Percentiles rank a stretch among this genome's conserved stretches.
phyloP scores from a whole-genome alignment of 2,797 vertebrate genomes.

The Loriculus beryllinus region DNA sequence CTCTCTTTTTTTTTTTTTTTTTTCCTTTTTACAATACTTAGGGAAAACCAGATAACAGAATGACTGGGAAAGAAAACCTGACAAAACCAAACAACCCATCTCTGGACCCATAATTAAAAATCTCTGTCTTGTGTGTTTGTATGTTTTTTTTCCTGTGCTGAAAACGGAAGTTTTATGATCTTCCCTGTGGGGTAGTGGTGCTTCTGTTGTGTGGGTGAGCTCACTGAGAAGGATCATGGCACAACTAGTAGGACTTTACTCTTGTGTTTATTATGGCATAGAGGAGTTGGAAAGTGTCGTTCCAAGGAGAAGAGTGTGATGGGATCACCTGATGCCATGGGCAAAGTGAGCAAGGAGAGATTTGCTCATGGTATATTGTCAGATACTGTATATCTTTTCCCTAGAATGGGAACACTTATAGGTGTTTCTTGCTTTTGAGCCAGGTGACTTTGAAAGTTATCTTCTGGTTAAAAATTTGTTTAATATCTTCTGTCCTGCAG shows the following conservation, averaged over 20 bases:
- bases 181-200: neutral
- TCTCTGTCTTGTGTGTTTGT: neutral
- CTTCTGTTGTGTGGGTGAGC: neutral
- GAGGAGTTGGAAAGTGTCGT: neutral
- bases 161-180: neutral
- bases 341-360: neutral
- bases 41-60: neutral
- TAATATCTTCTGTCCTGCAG: neutral
- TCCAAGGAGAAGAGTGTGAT: neutral
- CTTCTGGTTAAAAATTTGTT: neutral
- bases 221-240: neutral
- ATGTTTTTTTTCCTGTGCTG: neutral
- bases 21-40: neutral
- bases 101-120: neutral
- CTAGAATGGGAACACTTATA: neutral
- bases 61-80: neutral
- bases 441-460: neutral
- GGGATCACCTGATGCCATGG: neutral
- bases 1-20: neutral
- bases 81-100: neutral
- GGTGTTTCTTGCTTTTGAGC: neutral
- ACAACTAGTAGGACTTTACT: neutral
- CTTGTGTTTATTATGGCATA: neutral
- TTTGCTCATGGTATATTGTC: neutral
- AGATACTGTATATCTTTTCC: neutral